Evolutionary conservation across 2,113 vertebrate species (phyloP).

Genomic region (Ornithorhynchus anatinus): DNA sequence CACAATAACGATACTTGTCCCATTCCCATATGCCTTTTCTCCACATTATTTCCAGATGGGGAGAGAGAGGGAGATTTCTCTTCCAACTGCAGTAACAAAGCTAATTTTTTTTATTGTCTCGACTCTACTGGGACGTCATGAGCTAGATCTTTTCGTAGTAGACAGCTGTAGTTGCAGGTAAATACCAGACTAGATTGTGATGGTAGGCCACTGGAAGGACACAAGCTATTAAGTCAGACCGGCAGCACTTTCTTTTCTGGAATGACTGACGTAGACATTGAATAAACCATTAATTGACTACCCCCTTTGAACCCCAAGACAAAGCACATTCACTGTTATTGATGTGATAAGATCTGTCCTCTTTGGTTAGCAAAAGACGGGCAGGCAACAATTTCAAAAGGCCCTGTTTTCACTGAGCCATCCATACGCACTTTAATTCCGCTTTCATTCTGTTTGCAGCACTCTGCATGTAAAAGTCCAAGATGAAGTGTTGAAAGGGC

Average conservation of each 20-base stretch:
- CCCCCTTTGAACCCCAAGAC: background rate
- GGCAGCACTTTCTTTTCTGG: background rate
- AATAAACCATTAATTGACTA: background rate
- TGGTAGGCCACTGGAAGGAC: background rate
- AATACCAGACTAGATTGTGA: background rate
- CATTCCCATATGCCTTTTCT: too few relatives aligned
- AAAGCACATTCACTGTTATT: conserved; percentile 28
- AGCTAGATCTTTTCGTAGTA: too few relatives aligned
- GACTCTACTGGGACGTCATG: too few relatives aligned
- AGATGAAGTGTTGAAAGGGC: background rate
- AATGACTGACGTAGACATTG: rapidly evolving
- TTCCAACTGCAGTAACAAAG: too few relatives aligned
- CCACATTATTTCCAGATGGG: too few relatives aligned
- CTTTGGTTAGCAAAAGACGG: background rate
- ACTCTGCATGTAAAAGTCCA: conserved; percentile 25
- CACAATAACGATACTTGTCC: too few relatives aligned
- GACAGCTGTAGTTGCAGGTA: background rate
- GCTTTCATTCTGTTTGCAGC: conserved; percentile 1
- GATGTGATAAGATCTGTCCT: conserved; percentile 1
- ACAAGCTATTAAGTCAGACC: background rate
- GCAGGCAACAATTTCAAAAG: background rate
- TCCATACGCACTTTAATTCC: background rate
- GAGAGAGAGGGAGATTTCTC: too few relatives aligned
- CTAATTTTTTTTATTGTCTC: too few relatives aligned
- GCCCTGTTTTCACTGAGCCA: background rate